Conservation (phyloP, 2,888 invertebrate genomes). For the Norana najaformis region DNA sequence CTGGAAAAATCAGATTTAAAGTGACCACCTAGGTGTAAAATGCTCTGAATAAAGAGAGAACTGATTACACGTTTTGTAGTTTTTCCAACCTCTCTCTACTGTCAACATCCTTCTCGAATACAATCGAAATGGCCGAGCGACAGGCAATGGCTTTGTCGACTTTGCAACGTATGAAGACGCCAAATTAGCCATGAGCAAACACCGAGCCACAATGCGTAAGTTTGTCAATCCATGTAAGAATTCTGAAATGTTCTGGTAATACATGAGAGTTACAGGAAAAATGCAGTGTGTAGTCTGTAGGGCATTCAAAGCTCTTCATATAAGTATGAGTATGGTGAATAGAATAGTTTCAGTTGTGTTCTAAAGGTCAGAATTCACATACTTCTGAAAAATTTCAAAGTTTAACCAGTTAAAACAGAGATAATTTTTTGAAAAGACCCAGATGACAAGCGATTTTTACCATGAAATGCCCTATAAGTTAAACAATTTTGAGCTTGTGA, state of each 20-base stretch:
- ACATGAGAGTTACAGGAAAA: not conserved
- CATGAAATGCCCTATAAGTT: no score
- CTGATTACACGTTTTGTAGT: conserved; percentile 68
- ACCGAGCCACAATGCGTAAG: conserved; percentile 49
- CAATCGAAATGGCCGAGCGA: conserved; percentile 81
- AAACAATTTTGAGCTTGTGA: no score
- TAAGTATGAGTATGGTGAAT: not conserved
- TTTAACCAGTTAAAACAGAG: no score
- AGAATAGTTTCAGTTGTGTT: not conserved
- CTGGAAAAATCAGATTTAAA: not conserved
- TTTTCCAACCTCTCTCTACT: conserved; percentile 87
- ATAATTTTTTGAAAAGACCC: no score
- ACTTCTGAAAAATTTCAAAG: not conserved
- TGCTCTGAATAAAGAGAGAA: not conserved
- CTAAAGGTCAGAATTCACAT: not conserved
- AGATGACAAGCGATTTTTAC: no score
- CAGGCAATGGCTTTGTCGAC: conserved; percentile 93
- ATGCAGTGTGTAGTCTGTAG: not conserved
- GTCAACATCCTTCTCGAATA: conserved; percentile 76
- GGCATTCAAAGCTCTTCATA: not conserved
- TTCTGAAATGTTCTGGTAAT: not conserved
- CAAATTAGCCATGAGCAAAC: conserved; percentile 74
- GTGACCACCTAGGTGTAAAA: not conserved
- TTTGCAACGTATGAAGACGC: conserved; percentile 90
- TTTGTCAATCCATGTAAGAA: not conserved